Percentiles rank a stretch among this genome's conserved stretches.
Conservation (phyloP, 2,113 vertebrate species). For the Hystrix brachyura region DNA sequence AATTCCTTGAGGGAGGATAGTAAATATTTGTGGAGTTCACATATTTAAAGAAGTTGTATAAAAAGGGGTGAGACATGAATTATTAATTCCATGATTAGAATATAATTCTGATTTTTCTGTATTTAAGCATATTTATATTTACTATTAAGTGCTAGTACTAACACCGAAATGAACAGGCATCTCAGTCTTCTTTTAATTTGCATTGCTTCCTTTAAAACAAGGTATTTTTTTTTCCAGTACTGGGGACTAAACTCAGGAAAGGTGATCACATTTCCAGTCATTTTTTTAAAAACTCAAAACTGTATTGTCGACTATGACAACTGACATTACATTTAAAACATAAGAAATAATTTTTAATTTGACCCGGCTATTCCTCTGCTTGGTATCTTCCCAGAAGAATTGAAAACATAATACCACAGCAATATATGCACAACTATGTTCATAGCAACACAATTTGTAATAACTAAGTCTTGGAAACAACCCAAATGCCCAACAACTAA, state of each 20-base stretch:
- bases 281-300: not conserved
- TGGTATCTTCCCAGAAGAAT: too few species aligned
- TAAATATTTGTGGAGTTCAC: slow-evolving; percentile 37
- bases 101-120: slow-evolving; percentile 4
- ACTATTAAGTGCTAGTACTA: not conserved
- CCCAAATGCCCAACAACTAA: too few species aligned
- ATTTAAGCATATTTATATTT: slow-evolving; percentile 33
- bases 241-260: not conserved
- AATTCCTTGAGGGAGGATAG: not conserved
- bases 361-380: too few species aligned
- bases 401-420: too few species aligned
- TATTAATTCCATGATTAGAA: slow-evolving; percentile 33
- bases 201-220: slow-evolving; percentile 29
- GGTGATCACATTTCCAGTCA: not conserved
- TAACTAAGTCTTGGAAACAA: too few species aligned
- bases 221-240: not conserved
- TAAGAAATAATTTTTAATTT: too few species aligned
- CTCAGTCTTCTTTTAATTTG: slow-evolving; percentile 47
- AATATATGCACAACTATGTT: too few species aligned
- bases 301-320: not conserved
- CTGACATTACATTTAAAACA: not conserved
- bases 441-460: too few species aligned
- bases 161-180: not conserved
- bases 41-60: slow-evolving; percentile 28
- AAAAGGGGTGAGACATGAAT: not conserved